Percentiles rank a stretch among this genome's conserved stretches.
Evolutionary conservation across 2,888 invertebrate genomes (phyloP).

Genomic region (Tanypteryx hageni): DNA sequence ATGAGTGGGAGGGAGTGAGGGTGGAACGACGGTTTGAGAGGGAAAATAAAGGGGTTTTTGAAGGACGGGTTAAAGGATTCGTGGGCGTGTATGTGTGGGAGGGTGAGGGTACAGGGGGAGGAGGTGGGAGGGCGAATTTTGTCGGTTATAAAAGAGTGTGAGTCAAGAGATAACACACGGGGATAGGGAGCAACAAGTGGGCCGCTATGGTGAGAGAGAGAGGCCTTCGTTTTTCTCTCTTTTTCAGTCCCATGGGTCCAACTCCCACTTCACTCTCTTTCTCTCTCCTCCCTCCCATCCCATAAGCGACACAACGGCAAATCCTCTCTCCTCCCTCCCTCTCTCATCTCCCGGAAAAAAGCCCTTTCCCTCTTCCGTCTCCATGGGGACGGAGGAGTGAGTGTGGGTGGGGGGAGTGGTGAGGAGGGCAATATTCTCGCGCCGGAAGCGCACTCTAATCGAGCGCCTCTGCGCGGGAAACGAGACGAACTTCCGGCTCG

Average conservation of each 20-base stretch:
- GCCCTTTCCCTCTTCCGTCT: background rate
- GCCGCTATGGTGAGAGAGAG: slow-evolving; percentile 6
- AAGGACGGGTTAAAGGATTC: background rate
- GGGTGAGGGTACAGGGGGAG: background rate
- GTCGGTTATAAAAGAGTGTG: slow-evolving; percentile 1
- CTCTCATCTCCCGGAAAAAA: background rate
- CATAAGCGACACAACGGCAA: slow-evolving; percentile 4
- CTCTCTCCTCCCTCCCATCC: background rate
- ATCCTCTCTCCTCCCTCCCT: background rate
- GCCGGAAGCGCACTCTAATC: slow-evolving; percentile 9
- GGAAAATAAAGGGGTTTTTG: background rate
- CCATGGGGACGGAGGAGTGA: background rate
- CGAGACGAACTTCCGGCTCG: slow-evolving; percentile 6
- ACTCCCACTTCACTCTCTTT: background rate
- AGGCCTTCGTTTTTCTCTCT: background rate
- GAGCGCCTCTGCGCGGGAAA: slow-evolving; percentile 26
- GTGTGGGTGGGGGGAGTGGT: background rate
- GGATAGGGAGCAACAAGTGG: slow-evolving; percentile 21
- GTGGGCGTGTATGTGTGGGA: background rate
- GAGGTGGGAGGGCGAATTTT: background rate
- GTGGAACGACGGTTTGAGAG: background rate
- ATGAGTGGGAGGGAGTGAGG: background rate
- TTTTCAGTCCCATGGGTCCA: background rate
- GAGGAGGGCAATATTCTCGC: background rate
- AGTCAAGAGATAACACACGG: slow-evolving; percentile 8